These are phyloP conservation scores for Hylaeus anthracinus DNA, from an alignment of 1,140 invertebrate species.

Conservation along the genomic window DNA sequence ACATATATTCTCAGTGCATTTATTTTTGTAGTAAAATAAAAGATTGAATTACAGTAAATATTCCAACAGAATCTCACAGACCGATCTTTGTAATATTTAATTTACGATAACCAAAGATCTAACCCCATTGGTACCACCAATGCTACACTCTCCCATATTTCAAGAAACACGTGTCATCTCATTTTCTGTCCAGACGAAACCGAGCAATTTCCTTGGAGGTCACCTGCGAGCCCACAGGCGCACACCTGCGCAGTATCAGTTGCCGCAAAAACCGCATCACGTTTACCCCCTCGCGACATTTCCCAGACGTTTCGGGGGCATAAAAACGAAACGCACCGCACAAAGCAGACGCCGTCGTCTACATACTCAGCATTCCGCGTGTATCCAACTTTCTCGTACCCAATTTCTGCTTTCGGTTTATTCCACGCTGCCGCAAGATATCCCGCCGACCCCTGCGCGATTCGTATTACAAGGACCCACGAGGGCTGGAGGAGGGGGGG, in stretches of 20 bases:
- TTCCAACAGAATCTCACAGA: too few species aligned
- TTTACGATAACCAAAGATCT: too few species aligned
- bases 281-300: neutral
- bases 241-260: neutral
- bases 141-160: too few species aligned
- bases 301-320: neutral
- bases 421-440: conserved; percentile 12
- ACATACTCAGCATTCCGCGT: conserved; percentile 2
- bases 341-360: neutral
- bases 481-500: neutral
- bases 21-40: too few species aligned
- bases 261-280: neutral
- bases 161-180: neutral
- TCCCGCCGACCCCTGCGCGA: neutral
- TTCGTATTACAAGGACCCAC: neutral
- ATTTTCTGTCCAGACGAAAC: too few species aligned
- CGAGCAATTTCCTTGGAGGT: too few species aligned
- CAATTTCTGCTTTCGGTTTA: conserved; percentile 23
- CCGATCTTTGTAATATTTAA: too few species aligned
- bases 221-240: too few species aligned
- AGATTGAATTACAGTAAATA: too few species aligned
- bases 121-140: too few species aligned
- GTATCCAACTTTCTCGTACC: conserved; percentile 14
- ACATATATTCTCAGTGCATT: too few species aligned
- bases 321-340: neutral